A percentile compares a stretch with the other conserved stretches of the same genome.
These are phyloP conservation scores for Antidorcas marsupialis DNA, from an alignment of 2,113 vertebrate species.

Conservation along the genomic window DNA sequence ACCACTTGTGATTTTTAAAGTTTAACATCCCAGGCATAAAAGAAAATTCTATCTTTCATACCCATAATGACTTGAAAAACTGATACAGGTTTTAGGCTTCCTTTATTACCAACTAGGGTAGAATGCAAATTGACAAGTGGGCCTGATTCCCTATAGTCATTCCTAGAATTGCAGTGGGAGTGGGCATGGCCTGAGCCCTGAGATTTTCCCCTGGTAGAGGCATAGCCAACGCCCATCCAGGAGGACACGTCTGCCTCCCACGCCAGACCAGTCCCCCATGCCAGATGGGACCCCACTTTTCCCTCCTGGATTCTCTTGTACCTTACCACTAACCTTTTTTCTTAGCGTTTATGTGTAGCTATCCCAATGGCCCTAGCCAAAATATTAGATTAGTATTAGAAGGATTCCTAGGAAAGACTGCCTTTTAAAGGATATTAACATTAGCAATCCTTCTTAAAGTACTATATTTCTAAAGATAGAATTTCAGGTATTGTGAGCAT, in stretches of 20 bases:
- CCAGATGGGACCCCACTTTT: background rate
- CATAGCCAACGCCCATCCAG: background rate
- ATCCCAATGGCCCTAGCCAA: background rate
- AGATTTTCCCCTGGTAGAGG: background rate
- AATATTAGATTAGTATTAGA: background rate
- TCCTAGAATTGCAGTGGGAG: background rate
- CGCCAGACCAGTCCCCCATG: background rate
- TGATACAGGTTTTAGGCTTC: background rate
- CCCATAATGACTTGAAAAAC: background rate
- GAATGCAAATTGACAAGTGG: background rate
- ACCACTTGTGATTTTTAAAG: slow-evolving; percentile 41
- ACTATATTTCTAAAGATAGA: background rate
- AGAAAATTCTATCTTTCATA: background rate
- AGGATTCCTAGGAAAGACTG: background rate
- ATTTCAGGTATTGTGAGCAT: background rate
- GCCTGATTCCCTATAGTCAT: background rate
- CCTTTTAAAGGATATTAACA: background rate
- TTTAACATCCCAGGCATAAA: slow-evolving; percentile 26
- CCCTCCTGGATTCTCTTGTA: background rate
- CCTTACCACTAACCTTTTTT: background rate
- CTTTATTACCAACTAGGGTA: background rate
- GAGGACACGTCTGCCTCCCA: background rate
- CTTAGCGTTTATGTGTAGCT: background rate
- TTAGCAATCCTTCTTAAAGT: background rate
- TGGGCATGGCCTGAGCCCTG: accelerated